Evolutionary conservation across 2,888 invertebrate species (phyloP).

Genomic region (Augochlorella aurata): DNA sequence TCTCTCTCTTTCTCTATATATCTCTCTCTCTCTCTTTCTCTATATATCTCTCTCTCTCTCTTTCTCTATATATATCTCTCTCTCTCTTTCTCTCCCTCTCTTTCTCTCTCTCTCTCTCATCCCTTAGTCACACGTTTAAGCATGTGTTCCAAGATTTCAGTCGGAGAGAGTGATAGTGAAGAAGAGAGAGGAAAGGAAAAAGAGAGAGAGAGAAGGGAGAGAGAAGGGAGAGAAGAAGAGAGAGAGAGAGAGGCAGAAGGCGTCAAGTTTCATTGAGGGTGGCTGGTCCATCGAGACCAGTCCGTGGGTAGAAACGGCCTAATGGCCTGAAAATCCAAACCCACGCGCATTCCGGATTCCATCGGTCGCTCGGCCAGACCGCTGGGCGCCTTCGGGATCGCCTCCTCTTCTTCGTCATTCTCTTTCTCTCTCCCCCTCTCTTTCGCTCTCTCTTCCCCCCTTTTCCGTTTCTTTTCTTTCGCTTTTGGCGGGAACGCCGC

Average conservation of each 20-base stretch:
- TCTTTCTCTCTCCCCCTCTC: neutral
- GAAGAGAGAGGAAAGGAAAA: neutral
- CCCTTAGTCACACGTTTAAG: conserved; percentile 21
- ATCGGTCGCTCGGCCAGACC: conserved; percentile 55
- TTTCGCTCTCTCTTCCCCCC: neutral
- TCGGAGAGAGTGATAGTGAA: conserved; percentile 12
- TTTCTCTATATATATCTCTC: no score
- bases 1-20: neutral
- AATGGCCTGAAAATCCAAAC: conserved; percentile 62
- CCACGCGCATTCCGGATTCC: conserved; percentile 62
- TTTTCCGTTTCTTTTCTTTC: conserved; percentile 18
- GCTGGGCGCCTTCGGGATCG: conserved; percentile 64
- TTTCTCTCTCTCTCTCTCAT: neutral
- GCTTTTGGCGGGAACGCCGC: conserved; percentile 50
- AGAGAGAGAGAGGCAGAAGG: conserved; percentile 27
- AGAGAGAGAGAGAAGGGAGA: conserved; percentile 12
- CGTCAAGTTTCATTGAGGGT: conserved; percentile 62
- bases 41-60: no score
- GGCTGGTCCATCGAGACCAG: conserved; percentile 28
- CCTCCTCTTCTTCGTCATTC: conserved; percentile 8
- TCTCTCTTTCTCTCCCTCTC: no score
- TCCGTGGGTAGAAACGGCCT: conserved; percentile 47
- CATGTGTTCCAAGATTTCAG: conserved; percentile 21
- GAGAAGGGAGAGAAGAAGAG: neutral
- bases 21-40: no score